A percentile compares a stretch with the other conserved stretches of the same genome.
Evolutionary conservation across 1,140 invertebrate genomes (phyloP).

Genomic region (Hylaeus anthracinus): DNA sequence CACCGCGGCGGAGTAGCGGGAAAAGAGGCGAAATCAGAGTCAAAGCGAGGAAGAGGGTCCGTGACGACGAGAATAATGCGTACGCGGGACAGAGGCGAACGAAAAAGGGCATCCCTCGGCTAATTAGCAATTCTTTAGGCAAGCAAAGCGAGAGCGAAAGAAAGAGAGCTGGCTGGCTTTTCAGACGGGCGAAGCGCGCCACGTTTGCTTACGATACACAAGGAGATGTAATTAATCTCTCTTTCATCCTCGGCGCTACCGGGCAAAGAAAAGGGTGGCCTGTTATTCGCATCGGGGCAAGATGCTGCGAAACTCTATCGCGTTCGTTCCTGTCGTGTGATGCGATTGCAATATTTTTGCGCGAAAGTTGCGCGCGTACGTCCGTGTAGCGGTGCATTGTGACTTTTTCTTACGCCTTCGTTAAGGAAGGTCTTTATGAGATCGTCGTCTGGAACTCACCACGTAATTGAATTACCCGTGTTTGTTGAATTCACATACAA

Average conservation of each 20-base stretch:
- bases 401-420: no score
- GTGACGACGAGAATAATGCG: conserved; percentile 7
- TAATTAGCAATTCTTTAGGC: conserved; percentile 68
- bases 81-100: not conserved
- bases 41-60: not conserved
- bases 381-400: no score
- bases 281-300: not conserved
- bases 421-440: no score
- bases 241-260: conserved; percentile 51
- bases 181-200: conserved; percentile 35
- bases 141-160: conserved; percentile 35
- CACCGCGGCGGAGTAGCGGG: not conserved
- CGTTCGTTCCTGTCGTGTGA: not conserved
- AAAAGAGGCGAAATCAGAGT: not conserved
- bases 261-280: conserved; percentile 31
- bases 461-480: no score
- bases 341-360: not conserved
- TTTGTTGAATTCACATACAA: no score
- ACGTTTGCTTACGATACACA: conserved; percentile 66
- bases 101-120: conserved; percentile 39
- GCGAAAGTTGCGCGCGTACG: no score
- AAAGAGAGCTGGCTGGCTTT: conserved; percentile 34
- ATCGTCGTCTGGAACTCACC: no score
- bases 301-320: not conserved
- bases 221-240: conserved; percentile 66